phyloP scores from a whole-genome alignment of 2,113 vertebrate genomes.

The Dasyornis broadbenti region DNA sequence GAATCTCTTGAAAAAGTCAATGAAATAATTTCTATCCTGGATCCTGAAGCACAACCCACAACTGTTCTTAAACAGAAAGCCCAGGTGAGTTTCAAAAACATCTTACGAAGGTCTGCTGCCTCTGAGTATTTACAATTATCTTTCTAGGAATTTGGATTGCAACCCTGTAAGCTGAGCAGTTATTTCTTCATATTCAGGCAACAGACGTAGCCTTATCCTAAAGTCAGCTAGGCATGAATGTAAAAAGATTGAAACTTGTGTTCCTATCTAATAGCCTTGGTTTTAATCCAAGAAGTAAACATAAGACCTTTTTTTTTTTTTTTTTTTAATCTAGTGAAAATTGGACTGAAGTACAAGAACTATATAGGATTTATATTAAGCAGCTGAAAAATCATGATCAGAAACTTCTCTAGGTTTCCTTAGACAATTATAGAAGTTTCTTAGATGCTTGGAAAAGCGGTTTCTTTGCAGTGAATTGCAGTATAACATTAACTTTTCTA shows the following conservation, averaged over 20 bases:
- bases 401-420: neutral
- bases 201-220: neutral
- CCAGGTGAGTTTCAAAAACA: constrained; percentile 76
- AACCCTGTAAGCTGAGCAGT: neutral
- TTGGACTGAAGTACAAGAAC: neutral
- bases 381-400: neutral
- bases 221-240: neutral
- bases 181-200: neutral
- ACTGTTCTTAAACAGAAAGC: constrained; percentile 84
- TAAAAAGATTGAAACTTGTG: neutral
- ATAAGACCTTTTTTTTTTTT: neutral
- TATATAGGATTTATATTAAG: neutral
- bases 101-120: neutral
- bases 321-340: neutral
- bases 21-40: constrained; percentile 77
- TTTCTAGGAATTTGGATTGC: neutral
- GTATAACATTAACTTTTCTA: neutral
- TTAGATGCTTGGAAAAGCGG: neutral
- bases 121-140: neutral
- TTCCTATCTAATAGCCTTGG: neutral
- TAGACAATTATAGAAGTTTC: neutral
- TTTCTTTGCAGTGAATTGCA: neutral
- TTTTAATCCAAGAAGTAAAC: neutral
- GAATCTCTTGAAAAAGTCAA: constrained; percentile 85
- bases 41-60: constrained; percentile 78